phyloP scores from a whole-genome alignment of 1,140 invertebrate species.

The Condylostylus longicornis region DNA sequence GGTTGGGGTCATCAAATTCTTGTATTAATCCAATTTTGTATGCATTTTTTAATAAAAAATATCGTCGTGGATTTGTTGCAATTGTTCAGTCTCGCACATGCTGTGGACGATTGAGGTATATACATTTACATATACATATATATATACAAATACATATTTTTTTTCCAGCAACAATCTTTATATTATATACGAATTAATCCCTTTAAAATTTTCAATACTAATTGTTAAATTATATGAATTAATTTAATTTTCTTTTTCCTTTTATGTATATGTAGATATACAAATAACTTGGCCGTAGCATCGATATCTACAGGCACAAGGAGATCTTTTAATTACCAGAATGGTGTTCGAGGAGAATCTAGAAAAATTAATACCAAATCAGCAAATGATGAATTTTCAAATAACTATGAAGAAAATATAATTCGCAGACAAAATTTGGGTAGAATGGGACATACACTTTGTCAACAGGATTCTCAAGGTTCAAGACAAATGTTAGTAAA shows the following conservation, averaged over 20 bases:
- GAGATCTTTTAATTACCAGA: conserved; percentile 65
- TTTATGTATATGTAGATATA: conserved; percentile 29
- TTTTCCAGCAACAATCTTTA: not conserved
- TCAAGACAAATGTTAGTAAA: conserved; percentile 29
- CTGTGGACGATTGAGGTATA: conserved; percentile 60
- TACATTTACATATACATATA: not conserved
- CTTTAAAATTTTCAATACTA: not conserved
- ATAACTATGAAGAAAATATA: conserved; percentile 42
- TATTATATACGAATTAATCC: not conserved
- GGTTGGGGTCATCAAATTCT: conserved; percentile 89
- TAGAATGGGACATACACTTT: conserved; percentile 31
- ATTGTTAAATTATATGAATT: not conserved
- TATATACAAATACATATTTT: not conserved
- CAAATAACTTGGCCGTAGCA: conserved; percentile 68
- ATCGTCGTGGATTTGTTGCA: conserved; percentile 78
- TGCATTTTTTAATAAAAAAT: conserved; percentile 94
- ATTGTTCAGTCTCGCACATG: conserved; percentile 71
- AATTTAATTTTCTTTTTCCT: not conserved
- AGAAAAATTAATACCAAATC: too few species aligned
- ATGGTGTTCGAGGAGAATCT: conserved; percentile 44
- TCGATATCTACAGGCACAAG: conserved; percentile 66
- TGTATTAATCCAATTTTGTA: conserved; percentile 97
- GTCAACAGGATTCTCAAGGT: conserved; percentile 30
- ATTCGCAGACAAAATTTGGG: conserved; percentile 23
- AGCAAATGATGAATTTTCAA: conserved; percentile 56